These are phyloP conservation scores for Selenia dentaria DNA, from an alignment of 2,888 invertebrate genomes.

Conservation along the genomic window DNA sequence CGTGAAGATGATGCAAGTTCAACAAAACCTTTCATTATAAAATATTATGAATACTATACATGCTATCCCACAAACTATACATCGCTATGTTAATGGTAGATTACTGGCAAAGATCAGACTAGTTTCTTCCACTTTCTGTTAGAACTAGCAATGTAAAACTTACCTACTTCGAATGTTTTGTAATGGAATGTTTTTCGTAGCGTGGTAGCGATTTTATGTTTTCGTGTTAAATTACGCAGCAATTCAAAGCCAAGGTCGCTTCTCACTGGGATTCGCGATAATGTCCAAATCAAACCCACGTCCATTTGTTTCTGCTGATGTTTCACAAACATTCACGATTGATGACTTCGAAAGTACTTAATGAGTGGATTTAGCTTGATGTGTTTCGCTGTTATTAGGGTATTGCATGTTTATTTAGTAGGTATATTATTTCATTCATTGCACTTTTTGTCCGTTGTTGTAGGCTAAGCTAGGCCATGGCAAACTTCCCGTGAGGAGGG, in stretches of 20 bases:
- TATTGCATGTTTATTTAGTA: too few relatives aligned
- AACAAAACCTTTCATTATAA: slow-evolving; percentile 28
- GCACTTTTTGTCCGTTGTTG: too few relatives aligned
- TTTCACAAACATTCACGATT: not conserved
- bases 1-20: slow-evolving; percentile 28
- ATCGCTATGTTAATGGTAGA: not conserved
- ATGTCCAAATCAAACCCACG: slow-evolving; percentile 4
- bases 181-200: not conserved
- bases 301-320: not conserved
- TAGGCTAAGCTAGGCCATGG: too few relatives aligned
- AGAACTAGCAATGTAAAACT: slow-evolving; percentile 4
- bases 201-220: slow-evolving; percentile 6
- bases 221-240: slow-evolving; percentile 25
- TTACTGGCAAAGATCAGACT: slow-evolving; percentile 1
- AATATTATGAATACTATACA: slow-evolving; percentile 2
- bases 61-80: not conserved
- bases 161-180: not conserved
- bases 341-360: too few relatives aligned
- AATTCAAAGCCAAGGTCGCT: slow-evolving; percentile 27
- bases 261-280: slow-evolving; percentile 22
- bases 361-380: too few relatives aligned
- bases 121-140: not conserved
- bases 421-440: too few relatives aligned
- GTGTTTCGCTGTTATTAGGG: too few relatives aligned
- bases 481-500: too few relatives aligned